These are phyloP conservation scores for Himalopsyche anomala DNA, from an alignment of 2,888 invertebrate genomes.

Conservation along the genomic window DNA sequence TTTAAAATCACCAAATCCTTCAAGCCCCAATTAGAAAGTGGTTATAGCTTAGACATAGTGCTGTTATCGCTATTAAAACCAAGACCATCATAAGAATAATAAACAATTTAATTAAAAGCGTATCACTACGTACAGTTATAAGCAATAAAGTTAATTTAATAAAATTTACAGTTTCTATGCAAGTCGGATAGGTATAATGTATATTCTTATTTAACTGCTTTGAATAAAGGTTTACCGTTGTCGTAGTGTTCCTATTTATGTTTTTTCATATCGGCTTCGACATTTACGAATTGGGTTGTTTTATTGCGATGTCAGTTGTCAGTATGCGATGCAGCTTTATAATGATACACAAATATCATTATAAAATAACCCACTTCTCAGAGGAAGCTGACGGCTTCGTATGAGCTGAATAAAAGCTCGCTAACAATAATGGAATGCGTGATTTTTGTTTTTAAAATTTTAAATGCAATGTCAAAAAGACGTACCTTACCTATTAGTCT, in stretches of 20 bases:
- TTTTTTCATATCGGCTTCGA: constrained; percentile 11
- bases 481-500: too few species aligned
- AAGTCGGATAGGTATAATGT: neutral
- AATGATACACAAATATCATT: neutral
- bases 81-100: too few species aligned
- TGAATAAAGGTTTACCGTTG: constrained; percentile 34
- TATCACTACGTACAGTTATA: neutral
- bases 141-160: constrained; percentile 31
- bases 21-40: too few species aligned
- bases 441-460: too few species aligned
- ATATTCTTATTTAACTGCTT: constrained; percentile 22
- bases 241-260: neutral
- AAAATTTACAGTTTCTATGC: constrained; percentile 12
- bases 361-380: too few species aligned
- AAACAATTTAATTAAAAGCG: constrained; percentile 1
- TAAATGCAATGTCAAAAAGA: too few species aligned
- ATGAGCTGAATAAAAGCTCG: too few species aligned
- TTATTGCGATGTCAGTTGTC: constrained; percentile 8
- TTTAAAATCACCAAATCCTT: too few species aligned
- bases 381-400: too few species aligned
- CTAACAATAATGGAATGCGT: too few species aligned
- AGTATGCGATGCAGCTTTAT: neutral
- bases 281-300: constrained; percentile 26
- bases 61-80: too few species aligned
- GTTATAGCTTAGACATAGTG: too few species aligned